These are phyloP conservation scores for Tolmerus cingulatus DNA, from an alignment of 2,888 invertebrate genomes.

Conservation along the genomic window DNA sequence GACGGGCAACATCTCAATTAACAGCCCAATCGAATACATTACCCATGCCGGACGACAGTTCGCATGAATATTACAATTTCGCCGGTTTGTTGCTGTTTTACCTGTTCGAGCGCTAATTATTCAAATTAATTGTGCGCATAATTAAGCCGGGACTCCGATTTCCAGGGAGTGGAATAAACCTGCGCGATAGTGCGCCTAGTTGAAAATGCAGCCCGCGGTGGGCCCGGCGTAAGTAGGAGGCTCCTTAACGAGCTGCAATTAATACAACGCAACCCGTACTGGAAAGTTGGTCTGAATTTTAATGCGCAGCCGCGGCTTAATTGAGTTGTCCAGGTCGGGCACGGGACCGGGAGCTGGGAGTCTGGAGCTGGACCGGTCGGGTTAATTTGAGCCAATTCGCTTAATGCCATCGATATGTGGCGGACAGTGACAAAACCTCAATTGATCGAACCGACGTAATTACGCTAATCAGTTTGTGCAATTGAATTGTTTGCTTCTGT, in stretches of 20 bases:
- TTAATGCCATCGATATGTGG: conserved; percentile 29
- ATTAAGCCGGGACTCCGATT: conserved; percentile 49
- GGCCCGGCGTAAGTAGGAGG: conserved; percentile 49
- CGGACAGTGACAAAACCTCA: conserved; percentile 38
- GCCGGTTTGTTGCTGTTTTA: conserved; percentile 38
- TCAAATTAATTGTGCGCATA: conserved; percentile 53
- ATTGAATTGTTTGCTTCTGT: conserved; percentile 28
- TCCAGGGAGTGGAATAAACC: conserved; percentile 4
- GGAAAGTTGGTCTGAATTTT: conserved; percentile 31
- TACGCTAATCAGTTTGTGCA: conserved; percentile 20
- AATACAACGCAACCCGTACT: conserved; percentile 50
- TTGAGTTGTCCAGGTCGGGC: conserved; percentile 12
- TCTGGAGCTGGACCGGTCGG: too few relatives aligned
- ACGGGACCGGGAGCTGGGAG: background rate
- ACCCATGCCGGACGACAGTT: background rate
- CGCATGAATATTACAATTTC: conserved; percentile 32
- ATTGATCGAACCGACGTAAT: conserved; percentile 35
- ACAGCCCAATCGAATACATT: conserved; percentile 45
- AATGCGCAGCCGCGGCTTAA: conserved; percentile 30
- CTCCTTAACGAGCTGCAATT: conserved; percentile 51
- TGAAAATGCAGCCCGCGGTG: background rate
- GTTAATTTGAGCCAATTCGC: conserved; percentile 36
- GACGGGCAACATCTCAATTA: conserved; percentile 52
- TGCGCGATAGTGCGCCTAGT: background rate
- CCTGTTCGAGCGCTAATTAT: conserved; percentile 52